Conservation (phyloP, 1,140 invertebrate genomes). For the Monochamus saltuarius region DNA sequence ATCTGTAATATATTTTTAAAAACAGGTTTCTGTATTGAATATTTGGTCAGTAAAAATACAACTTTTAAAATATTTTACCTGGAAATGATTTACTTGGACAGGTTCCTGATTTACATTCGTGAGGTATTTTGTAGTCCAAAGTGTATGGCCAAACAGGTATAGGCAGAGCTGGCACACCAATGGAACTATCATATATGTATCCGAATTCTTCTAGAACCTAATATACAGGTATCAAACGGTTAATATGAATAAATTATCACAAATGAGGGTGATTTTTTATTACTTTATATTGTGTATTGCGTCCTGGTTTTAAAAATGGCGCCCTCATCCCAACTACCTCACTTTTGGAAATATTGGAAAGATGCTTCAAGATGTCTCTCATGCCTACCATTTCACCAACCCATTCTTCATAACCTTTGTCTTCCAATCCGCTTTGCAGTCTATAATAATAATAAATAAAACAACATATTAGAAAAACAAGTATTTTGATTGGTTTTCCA, state of each 20-base stretch:
- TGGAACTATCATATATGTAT: slow-evolving; percentile 89
- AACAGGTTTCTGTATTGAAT: not conserved
- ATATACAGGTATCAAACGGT: slow-evolving; percentile 10
- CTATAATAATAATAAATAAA: slow-evolving; percentile 40
- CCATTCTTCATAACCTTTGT: slow-evolving; percentile 89
- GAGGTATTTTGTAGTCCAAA: slow-evolving; percentile 86
- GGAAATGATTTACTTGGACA: slow-evolving; percentile 90
- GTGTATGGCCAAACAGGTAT: slow-evolving; percentile 94
- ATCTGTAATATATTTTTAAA: too few species aligned
- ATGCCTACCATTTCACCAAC: slow-evolving; percentile 92
- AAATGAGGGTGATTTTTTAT: slow-evolving; percentile 12
- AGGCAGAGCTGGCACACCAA: slow-evolving; percentile 78
- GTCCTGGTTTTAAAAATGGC: slow-evolving; percentile 86
- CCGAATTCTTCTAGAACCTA: slow-evolving; percentile 88
- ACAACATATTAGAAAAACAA: not conserved
- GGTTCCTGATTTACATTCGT: slow-evolving; percentile 88
- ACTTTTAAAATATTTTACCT: slow-evolving; percentile 56
- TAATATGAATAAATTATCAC: not conserved
- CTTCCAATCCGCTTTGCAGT: slow-evolving; percentile 77
- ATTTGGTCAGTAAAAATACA: too few species aligned
- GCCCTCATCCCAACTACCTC: slow-evolving; percentile 87
- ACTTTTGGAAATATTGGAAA: slow-evolving; percentile 77
- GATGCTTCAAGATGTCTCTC: slow-evolving; percentile 81
- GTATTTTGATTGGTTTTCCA: too few species aligned
- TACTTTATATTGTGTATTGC: slow-evolving; percentile 90